Evolutionary conservation across 2,113 vertebrate species (phyloP).

Genomic region (Petrocephalus microphthalmus): DNA sequence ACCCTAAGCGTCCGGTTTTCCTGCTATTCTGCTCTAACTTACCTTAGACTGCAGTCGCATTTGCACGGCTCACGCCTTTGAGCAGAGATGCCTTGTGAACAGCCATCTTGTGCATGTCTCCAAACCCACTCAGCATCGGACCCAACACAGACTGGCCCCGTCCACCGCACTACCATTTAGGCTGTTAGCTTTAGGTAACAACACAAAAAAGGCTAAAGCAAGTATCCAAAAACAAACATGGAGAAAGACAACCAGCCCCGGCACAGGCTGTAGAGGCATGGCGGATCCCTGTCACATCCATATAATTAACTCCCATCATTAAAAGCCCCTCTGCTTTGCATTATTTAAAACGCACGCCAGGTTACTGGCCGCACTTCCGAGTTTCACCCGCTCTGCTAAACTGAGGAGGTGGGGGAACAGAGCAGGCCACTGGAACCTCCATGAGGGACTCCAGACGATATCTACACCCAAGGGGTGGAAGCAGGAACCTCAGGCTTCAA

Average conservation of each 20-base stretch:
- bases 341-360: background rate
- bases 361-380: background rate
- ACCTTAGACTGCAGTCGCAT: background rate
- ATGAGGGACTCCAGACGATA: background rate
- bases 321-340: background rate
- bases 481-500: background rate
- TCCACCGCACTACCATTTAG: background rate
- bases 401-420: background rate
- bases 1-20: background rate
- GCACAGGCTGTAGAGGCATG: background rate
- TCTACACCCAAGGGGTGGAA: background rate
- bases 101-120: background rate
- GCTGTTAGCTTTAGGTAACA: background rate
- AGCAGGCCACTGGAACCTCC: background rate
- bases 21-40: conserved; percentile 13
- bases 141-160: background rate
- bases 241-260: background rate
- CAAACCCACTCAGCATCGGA: background rate
- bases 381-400: background rate
- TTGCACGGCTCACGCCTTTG: no score
- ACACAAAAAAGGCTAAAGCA: background rate
- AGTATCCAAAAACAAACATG: background rate
- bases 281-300: background rate
- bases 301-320: background rate
- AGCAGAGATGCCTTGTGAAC: no score